These are phyloP conservation scores for Catostomus latipinnis DNA, from an alignment of 2,797 vertebrate species.

Conservation along the genomic window DNA sequence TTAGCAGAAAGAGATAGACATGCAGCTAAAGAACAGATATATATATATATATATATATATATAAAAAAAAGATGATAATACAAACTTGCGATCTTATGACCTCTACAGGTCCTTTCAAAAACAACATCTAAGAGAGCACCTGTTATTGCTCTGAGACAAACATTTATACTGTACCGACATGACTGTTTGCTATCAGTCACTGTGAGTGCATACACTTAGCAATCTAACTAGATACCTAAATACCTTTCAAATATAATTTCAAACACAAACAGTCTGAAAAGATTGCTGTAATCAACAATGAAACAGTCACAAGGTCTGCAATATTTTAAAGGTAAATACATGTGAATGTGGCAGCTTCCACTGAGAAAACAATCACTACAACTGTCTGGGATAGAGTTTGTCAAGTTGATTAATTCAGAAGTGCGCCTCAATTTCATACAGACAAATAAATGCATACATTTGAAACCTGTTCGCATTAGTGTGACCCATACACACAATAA, in stretches of 20 bases:
- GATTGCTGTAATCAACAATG: not conserved
- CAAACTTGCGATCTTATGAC: not conserved
- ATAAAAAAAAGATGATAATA: not conserved
- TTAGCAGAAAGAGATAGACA: not conserved
- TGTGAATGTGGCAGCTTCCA: not conserved
- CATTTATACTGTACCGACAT: not conserved
- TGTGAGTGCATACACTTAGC: not conserved
- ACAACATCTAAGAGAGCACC: not conserved
- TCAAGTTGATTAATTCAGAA: not conserved
- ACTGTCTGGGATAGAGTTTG: not conserved
- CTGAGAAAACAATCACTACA: not conserved
- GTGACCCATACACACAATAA: not conserved
- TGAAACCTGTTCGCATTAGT: too few relatives aligned
- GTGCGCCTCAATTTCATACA: not conserved
- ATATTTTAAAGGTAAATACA: not conserved
- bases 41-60: not conserved
- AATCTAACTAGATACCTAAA: not conserved
- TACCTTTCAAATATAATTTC: not conserved
- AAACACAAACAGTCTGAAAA: not conserved
- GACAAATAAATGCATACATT: too few relatives aligned
- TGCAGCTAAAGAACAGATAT: conserved; percentile 11
- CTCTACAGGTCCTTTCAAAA: not conserved
- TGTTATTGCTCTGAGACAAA: not conserved
- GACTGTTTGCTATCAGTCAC: too few relatives aligned
- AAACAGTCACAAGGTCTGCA: not conserved